Evolutionary conservation across 2,113 vertebrate species (phyloP).

Genomic region (Mesocricetus auratus): DNA sequence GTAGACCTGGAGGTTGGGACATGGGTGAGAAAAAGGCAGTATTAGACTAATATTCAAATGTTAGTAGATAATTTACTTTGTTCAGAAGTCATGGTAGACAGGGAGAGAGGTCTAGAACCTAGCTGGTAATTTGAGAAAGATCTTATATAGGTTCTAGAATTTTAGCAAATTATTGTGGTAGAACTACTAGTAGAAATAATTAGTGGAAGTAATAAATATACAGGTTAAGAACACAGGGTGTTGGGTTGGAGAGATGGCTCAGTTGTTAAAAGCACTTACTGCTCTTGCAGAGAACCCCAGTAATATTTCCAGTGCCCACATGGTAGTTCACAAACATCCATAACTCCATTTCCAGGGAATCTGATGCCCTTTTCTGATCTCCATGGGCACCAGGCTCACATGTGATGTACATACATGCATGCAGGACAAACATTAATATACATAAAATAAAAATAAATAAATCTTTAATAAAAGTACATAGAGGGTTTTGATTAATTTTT

Average conservation of each 20-base stretch:
- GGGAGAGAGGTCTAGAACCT: constrained; percentile 5
- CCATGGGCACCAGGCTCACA: neutral
- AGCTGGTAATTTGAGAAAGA: constrained; percentile 66
- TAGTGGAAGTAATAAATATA: neutral
- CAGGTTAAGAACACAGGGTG: neutral
- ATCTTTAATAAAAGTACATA: neutral
- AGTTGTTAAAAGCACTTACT: neutral
- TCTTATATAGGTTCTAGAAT: constrained; percentile 61
- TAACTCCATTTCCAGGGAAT: neutral
- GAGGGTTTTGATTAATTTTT: neutral
- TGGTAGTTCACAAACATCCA: neutral
- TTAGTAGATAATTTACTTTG: constrained; percentile 59
- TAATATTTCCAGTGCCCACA: neutral
- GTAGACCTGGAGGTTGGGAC: neutral
- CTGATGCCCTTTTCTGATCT: neutral
- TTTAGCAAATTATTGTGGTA: constrained; percentile 47
- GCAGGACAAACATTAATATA: neutral
- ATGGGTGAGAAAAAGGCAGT: neutral
- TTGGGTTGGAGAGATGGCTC: neutral
- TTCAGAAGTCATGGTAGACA: constrained; percentile 35
- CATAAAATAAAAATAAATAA: neutral
- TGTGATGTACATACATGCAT: neutral
- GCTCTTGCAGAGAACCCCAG: neutral
- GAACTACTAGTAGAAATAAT: constrained; percentile 36
- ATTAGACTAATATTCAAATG: constrained; percentile 41